Percentiles rank a stretch among this genome's conserved stretches.
Evolutionary conservation across 2,113 vertebrate genomes (phyloP).

Genomic region (Gavia stellata): DNA sequence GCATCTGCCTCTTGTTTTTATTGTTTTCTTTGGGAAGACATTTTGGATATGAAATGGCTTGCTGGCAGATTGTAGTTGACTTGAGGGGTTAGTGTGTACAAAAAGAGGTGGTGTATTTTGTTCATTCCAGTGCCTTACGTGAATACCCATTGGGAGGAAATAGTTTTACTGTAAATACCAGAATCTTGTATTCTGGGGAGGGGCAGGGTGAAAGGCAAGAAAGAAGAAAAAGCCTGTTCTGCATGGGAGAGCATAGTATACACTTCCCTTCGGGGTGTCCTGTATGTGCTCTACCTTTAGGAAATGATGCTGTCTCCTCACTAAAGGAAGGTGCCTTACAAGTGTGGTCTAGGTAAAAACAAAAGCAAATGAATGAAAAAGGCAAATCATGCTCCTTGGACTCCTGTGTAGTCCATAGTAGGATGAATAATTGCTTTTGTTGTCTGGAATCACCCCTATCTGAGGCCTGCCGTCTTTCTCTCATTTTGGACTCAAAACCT

Average conservation of each 20-base stretch:
- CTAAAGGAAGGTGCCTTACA: not conserved
- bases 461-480: not conserved
- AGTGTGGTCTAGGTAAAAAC: not conserved
- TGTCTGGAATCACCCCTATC: not conserved
- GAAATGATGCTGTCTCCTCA: not conserved
- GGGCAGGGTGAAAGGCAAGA: not conserved
- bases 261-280: not conserved
- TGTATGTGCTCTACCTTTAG: not conserved
- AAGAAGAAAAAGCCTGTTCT: not conserved
- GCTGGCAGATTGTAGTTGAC: not conserved
- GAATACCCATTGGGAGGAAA: not conserved
- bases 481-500: not conserved
- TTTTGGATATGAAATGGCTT: not conserved
- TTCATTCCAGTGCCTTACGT: not conserved
- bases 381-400: not conserved
- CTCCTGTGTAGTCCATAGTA: not conserved
- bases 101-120: not conserved
- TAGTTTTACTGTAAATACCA: not conserved
- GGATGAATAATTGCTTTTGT: not conserved
- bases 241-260: fast-evolving
- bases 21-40: not conserved
- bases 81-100: not conserved
- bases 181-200: not conserved
- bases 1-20: not conserved
- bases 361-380: not conserved